phyloP scores from a whole-genome alignment of 2,797 vertebrate genomes.

The Vespertilio murinus region DNA sequence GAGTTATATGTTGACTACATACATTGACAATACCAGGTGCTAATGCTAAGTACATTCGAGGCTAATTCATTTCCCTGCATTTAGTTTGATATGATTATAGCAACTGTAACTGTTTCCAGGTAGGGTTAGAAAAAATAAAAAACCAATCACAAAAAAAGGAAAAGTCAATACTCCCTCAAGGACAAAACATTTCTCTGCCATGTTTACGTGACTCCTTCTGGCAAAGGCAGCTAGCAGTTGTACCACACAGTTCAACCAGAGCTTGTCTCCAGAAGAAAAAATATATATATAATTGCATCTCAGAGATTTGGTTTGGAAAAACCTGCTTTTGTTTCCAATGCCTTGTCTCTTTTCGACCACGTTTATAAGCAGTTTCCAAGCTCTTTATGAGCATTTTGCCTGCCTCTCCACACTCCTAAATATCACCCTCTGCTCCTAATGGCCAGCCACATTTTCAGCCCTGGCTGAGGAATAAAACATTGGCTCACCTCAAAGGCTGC shows the following conservation, averaged over 20 bases:
- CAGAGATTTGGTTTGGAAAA: constrained; percentile 74
- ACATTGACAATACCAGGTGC: not conserved
- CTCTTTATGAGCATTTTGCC: constrained; percentile 56
- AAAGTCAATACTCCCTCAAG: constrained; percentile 70
- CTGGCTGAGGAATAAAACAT: constrained; percentile 50
- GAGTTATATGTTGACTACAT: not conserved
- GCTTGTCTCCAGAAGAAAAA: constrained; percentile 49
- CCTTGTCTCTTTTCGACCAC: constrained; percentile 53
- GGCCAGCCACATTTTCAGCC: constrained; percentile 27
- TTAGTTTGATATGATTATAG: constrained; percentile 60
- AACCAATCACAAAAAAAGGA: constrained; percentile 54
- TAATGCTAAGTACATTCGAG: constrained; percentile 18
- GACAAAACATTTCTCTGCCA: constrained; percentile 63
- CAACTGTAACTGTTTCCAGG: constrained; percentile 48
- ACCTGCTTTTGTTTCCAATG: constrained; percentile 64
- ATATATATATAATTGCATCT: constrained; percentile 59
- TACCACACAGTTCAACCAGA: constrained; percentile 64
- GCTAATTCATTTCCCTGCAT: constrained; percentile 32
- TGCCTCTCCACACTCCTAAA: constrained; percentile 65
- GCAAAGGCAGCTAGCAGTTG: constrained; percentile 52
- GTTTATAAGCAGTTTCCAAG: constrained; percentile 66
- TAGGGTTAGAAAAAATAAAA: not conserved
- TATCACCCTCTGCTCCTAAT: constrained; percentile 43
- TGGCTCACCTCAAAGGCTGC: constrained; percentile 65
- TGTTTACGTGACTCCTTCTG: constrained; percentile 64